Percentiles rank a stretch among this genome's conserved stretches.
These are phyloP conservation scores for Neelides folsomi DNA, from an alignment of 2,888 invertebrate genomes.

Conservation along the genomic window DNA sequence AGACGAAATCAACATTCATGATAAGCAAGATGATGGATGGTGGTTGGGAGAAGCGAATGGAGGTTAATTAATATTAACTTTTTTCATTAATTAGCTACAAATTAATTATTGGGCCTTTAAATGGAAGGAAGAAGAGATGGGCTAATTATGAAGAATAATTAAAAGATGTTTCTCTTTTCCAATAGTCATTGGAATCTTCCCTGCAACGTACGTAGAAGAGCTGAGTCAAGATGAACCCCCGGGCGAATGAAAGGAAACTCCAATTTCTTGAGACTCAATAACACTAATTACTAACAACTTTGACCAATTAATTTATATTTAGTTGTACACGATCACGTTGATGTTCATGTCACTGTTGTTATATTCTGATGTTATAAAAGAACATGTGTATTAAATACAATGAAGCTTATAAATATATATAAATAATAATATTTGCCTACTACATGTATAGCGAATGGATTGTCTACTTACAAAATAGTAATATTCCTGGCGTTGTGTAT, in stretches of 20 bases:
- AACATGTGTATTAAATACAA: neutral
- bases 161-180: no score
- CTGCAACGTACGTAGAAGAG: conserved; percentile 85
- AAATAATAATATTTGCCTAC: no score
- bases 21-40: conserved; percentile 87
- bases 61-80: conserved; percentile 34
- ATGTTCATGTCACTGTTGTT: neutral
- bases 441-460: no score
- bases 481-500: no score
- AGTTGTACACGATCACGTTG: neutral
- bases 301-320: conserved; percentile 1
- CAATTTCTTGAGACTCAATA: conserved; percentile 2
- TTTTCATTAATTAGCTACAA: no score
- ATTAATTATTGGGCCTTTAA: no score
- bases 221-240: conserved; percentile 37
- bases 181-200: conserved; percentile 66
- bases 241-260: neutral
- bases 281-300: conserved; percentile 5
- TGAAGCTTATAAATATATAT: no score
- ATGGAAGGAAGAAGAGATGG: no score
- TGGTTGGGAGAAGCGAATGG: conserved; percentile 83
- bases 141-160: no score
- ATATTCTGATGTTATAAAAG: neutral
- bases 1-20: conserved; percentile 73
- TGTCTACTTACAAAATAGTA: no score